Evolutionary conservation across 2,888 invertebrate genomes (phyloP), one percentile per base, ranked within the genome.

Genomic region (Hemithea aestivaria): DNA sequence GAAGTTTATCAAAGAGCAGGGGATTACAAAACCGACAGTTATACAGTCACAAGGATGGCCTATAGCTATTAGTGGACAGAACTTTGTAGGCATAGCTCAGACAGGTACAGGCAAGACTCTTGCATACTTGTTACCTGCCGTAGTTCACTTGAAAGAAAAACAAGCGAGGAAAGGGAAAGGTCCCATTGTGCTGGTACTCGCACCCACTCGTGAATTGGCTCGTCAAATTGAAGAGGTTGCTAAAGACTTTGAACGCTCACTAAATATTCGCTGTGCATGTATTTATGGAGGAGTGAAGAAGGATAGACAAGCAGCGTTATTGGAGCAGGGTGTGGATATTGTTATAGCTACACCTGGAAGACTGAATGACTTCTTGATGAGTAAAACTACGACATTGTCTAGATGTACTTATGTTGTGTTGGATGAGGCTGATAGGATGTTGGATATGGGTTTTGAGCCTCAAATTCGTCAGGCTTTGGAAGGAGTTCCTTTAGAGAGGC

Each of bases 391-490:
- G 5, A 92, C 91, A 67, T 73, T 94, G 35, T 83, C 87, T 2
- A 88, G 93, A 50, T 92, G 93, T 62, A 94, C 95, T 0, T 96
- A 95, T 77, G 85, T 96, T 38, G 95, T 96, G 0, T 76, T 96
- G 39, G 96, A 96, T 78, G 96, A 96, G 77, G 96, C 96, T 22
- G 96, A 98, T 71, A 90, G 97, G 43, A 98, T 98, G 97, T 83
- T 98, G 61, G 97, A 98, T 70, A 98, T 98, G 98, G 98, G 98
- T 12, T 98, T 98, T 78, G 97, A 98, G 69, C 97, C 97, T 0
- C 97, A 97, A 76, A 97, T 97, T 53, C 89, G 96, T 12, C 95
- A 96, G 78, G 96, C 97, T 53, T 87, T 97, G 37, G 94, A 95
- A 72, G 96, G 96, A 67, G 95, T 97, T 35, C 90, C 96, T 49